Evolutionary conservation across 2,888 invertebrate genomes (phyloP).

Genomic region (Ophonus ardosiacus): DNA sequence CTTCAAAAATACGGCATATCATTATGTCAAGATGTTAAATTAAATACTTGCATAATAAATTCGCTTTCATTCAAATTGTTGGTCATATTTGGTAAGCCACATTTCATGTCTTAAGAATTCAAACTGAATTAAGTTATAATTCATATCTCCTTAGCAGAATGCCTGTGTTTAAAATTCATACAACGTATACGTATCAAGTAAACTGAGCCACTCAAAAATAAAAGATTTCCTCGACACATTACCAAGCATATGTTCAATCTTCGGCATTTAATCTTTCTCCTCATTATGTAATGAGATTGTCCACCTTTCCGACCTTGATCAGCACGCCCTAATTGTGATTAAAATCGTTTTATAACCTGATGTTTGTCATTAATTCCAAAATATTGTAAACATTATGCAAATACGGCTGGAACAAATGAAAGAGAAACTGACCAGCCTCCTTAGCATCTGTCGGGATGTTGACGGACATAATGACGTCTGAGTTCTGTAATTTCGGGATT

Average conservation of each 20-base stretch:
- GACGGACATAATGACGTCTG: constrained; percentile 42
- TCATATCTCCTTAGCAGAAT: not conserved
- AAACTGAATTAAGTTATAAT: constrained; percentile 17
- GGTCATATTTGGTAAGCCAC: constrained; percentile 3
- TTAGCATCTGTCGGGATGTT: constrained; percentile 40
- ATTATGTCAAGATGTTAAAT: constrained; percentile 1
- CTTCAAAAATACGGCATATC: not conserved
- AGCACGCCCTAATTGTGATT: constrained; percentile 35
- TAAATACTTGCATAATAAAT: constrained; percentile 15
- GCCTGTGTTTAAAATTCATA: constrained; percentile 3
- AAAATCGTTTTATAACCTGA: constrained; percentile 33
- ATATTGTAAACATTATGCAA: constrained; percentile 51
- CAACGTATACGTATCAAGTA: constrained; percentile 7
- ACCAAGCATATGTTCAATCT: constrained; percentile 6
- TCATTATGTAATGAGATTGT: constrained; percentile 32
- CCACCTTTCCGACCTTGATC: constrained; percentile 42
- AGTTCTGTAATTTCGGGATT: constrained; percentile 40
- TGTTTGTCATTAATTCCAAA: constrained; percentile 45
- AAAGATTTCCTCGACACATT: constrained; percentile 29
- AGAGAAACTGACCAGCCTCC: constrained; percentile 4
- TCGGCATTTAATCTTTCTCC: constrained; percentile 14
- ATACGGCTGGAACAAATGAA: constrained; percentile 3
- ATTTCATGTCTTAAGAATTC: not conserved
- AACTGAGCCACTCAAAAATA: constrained; percentile 5
- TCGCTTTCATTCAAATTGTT: constrained; percentile 20